Evolutionary conservation across 1,140 invertebrate species (phyloP), one percentile per base, ranked within the genome.

Genomic region (Papilio xuthus): DNA sequence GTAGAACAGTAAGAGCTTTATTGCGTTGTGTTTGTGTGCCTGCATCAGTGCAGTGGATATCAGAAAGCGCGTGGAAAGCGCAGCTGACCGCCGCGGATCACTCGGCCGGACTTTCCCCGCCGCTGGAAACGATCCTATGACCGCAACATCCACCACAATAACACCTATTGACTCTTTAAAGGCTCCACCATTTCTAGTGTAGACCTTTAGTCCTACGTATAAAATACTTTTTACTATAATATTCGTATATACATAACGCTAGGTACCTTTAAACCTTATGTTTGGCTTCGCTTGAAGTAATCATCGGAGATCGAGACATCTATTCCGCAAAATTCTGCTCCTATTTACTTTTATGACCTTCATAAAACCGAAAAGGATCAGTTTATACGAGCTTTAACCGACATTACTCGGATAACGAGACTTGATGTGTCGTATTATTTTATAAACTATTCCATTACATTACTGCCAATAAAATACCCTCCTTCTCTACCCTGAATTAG

Each of bases 21-120:
- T 67, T 67, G 0, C 47, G 15, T n/a, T n/a, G n/a, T 50, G 47
- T 18, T 20, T 20, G 15, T 20, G n/a, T 23, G 60, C 26, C 23
- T 63, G 60, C 60, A 63, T 63, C 15, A 63, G 60, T 63, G 60
- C 9, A 15, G 60, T 23, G 53, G 53, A 18, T 32, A 67, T 15
- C 60, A 67, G 60, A 67, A 67, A 67, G 60, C 60, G 60, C 60
- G 60, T 67, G 60, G 60, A 67, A 67, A 67, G 60, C 26, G 60
- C 26, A 13, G 60, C 10, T 26, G 23, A 60, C 23, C 56, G 56
- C 20, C 23, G 56, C 56, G 56, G 56, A 60, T 60, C 56, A 60
- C 56, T 60, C 12, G 60, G 23, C 26, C 26, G 10, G 60, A 67
- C 60, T 67, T 67, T 67, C 60, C 60, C 60, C 26, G 23, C 60